phyloP scores from a whole-genome alignment of 2,888 invertebrate genomes.

The Actias luna region DNA sequence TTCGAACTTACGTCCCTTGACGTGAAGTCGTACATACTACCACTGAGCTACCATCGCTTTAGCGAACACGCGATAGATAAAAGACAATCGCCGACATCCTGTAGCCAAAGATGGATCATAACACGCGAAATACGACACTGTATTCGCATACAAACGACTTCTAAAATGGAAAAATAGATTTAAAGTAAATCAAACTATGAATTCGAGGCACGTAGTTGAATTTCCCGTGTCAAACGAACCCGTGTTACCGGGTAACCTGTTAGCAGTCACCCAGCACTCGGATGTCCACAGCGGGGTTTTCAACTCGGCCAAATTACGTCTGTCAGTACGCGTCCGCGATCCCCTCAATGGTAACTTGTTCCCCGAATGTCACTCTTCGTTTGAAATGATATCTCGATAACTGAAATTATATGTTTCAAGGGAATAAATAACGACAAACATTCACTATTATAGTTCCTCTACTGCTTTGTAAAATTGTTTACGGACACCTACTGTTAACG shows the following conservation, averaged over 20 bases:
- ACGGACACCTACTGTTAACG: too few relatives aligned
- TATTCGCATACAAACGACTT: background rate
- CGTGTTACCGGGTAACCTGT: constrained; percentile 39
- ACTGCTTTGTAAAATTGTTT: background rate
- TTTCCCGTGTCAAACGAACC: constrained; percentile 39
- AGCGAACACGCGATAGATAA: too few relatives aligned
- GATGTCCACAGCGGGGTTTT: constrained; percentile 35
- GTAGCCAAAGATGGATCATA: background rate
- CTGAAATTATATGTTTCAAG: background rate
- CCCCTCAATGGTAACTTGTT: constrained; percentile 52
- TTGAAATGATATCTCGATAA: constrained; percentile 40
- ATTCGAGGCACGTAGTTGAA: constrained; percentile 20
- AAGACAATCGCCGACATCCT: background rate
- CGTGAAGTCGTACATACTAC: too few relatives aligned
- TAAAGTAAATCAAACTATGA: constrained; percentile 20
- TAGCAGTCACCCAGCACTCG: constrained; percentile 39
- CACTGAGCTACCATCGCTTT: too few relatives aligned
- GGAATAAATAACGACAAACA: background rate
- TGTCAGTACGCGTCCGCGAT: constrained; percentile 46
- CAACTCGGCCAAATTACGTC: constrained; percentile 59
- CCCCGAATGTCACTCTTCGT: constrained; percentile 34
- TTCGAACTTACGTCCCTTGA: too few relatives aligned
- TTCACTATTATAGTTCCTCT: background rate
- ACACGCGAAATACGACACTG: background rate
- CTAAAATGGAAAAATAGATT: background rate